Evolutionary conservation across 2,888 invertebrate species (phyloP).

Genomic region (Arrhopalites spinosus): DNA sequence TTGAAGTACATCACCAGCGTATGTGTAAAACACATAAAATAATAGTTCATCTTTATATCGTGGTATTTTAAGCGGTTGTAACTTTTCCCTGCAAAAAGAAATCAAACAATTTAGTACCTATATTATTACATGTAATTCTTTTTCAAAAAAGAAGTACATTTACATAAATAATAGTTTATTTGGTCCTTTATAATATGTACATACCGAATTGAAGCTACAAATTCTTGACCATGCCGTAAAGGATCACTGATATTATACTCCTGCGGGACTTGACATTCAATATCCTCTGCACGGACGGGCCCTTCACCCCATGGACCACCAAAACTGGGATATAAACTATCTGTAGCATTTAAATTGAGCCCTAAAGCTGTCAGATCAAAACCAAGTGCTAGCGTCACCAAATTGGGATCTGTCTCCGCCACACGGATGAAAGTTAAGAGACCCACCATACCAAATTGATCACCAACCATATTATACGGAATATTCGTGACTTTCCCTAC

Average conservation of each 20-base stretch:
- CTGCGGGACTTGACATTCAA: slow-evolving; percentile 96
- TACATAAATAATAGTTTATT: not conserved
- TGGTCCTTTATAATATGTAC: slow-evolving; percentile 11
- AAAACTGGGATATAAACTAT: slow-evolving; percentile 97
- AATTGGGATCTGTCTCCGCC: slow-evolving; percentile 94
- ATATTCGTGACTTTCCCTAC: slow-evolving; percentile 96
- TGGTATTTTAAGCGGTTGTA: slow-evolving; percentile 93
- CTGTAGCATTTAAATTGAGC: slow-evolving; percentile 96
- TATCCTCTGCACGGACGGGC: slow-evolving; percentile 97
- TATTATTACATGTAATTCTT: not conserved
- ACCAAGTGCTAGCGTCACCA: slow-evolving; percentile 94
- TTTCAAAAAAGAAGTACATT: not conserved
- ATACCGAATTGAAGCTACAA: slow-evolving; percentile 76
- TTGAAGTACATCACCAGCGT: slow-evolving; percentile 96
- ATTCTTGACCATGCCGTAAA: slow-evolving; percentile 54
- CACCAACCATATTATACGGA: slow-evolving; percentile 97
- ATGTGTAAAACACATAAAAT: slow-evolving; percentile 99
- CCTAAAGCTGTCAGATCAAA: slow-evolving; percentile 95
- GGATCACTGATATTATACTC: slow-evolving; percentile 91
- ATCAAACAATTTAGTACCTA: slow-evolving; percentile 9
- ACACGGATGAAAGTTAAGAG: slow-evolving; percentile 96
- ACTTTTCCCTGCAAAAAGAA: slow-evolving; percentile 73
- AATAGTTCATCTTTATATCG: slow-evolving; percentile 98
- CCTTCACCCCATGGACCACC: slow-evolving; percentile 99
- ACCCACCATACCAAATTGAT: slow-evolving; percentile 99